Base-by-base conservation (phyloP, 2,113 vertebrate species). In the Limnothrissa miodon region DNA sequence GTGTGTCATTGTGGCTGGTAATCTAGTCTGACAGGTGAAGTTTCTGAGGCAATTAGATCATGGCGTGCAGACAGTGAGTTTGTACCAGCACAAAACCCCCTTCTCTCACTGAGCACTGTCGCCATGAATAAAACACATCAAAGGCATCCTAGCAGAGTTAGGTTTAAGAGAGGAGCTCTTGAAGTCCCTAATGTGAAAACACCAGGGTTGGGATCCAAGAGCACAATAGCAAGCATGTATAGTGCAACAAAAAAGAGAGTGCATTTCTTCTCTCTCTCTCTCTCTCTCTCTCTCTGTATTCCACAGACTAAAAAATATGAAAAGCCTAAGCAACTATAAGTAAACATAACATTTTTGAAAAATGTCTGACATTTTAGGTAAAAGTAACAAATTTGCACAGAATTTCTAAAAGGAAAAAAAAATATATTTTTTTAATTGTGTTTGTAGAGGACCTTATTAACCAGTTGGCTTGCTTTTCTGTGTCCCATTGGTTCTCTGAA, bases 1-100 rank as follows among this genome's bases (percentile, higher is more conserved):
- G n/a, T 29, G 19, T 23, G 51, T 36, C 66, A 39, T 29, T 36
- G 33, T 74, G 36, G 66, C 33, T 29, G 11, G 66, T 39, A 4
- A 74, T 33, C 13, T 13, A 74, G 66, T 3, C 66, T 74, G 66
- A 74, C 66, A 74, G 33, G 66, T 74, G 66, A 74, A 36, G 66
- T 74, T 74, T 74, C 29, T 33, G 25, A 74, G 66, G 13, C 66
- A 74, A 74, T 74, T 74, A 74, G 25, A 74, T 74, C 66, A 36
- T 74, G 33, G 66, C 11, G 29, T 74, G 66, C 36, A 74, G 66
- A 74, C 66, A 33, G 66, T 74, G 66, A 74, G 66, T 74, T 33
- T 74, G 33, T 36, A 74, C 66, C 15, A 36, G 29, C 66, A 74
- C 33, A 4, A 74, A 36, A 74, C 29, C 66, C 29, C 33, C 36